These are phyloP conservation scores for Sitophilus oryzae DNA, from an alignment of 1,140 invertebrate genomes.

Conservation along the genomic window DNA sequence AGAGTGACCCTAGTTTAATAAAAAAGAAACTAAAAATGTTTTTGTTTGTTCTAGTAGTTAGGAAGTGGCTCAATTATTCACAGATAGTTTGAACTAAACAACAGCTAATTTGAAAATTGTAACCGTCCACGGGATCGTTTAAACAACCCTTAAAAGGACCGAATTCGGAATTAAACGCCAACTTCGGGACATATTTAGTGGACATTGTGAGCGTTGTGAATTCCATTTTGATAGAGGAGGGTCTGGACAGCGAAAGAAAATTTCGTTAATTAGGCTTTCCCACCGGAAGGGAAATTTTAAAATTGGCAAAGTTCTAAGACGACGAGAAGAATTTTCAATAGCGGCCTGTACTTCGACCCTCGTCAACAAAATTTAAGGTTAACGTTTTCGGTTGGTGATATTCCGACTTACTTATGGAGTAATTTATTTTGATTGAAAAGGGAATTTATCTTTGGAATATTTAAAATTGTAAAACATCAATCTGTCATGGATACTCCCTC, in stretches of 20 bases:
- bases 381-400: slow-evolving; percentile 16
- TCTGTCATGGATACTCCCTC: slow-evolving; percentile 1
- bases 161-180: slow-evolving; percentile 18
- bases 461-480: slow-evolving; percentile 4
- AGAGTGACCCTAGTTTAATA: too few relatives aligned
- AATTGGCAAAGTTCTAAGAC: slow-evolving; percentile 19
- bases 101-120: slow-evolving; percentile 21
- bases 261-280: slow-evolving; percentile 16
- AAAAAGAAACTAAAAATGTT: too few relatives aligned
- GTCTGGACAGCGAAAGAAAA: slow-evolving; percentile 21
- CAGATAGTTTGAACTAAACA: slow-evolving; percentile 10
- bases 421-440: slow-evolving; percentile 10
- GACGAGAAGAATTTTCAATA: slow-evolving; percentile 18
- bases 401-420: slow-evolving; percentile 11
- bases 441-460: not conserved
- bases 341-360: slow-evolving; percentile 13
- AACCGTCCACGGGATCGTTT: slow-evolving; percentile 12
- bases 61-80: slow-evolving; percentile 2
- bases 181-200: slow-evolving; percentile 22
- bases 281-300: slow-evolving; percentile 17
- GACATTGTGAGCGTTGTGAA: slow-evolving; percentile 22
- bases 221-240: slow-evolving; percentile 25
- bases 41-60: too few relatives aligned
- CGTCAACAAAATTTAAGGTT: slow-evolving; percentile 16
- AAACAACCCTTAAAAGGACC: slow-evolving; percentile 12